phyloP scores from a whole-genome alignment of 2,113 vertebrate genomes.

The Trogon melanurus region DNA sequence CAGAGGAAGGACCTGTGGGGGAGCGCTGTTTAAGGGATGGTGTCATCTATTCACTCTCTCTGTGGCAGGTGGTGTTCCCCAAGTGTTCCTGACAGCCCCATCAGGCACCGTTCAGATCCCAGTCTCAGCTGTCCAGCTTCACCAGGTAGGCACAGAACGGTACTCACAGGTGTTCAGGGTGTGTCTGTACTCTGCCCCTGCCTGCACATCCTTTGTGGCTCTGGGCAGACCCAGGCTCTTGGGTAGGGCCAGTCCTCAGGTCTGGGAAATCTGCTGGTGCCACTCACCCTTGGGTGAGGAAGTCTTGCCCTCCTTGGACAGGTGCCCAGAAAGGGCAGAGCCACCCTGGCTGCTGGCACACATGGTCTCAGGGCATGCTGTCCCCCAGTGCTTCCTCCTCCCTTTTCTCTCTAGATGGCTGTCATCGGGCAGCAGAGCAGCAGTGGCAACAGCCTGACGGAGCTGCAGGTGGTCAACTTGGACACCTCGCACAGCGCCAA shows the following conservation, averaged over 20 bases:
- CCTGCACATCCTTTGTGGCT: background rate
- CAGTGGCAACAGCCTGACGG: constrained; percentile 95
- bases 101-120: constrained; percentile 97
- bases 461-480: constrained; percentile 96
- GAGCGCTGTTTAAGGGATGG: background rate
- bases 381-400: background rate
- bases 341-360: background rate
- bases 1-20: background rate
- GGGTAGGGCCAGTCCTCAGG: background rate
- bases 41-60: constrained; percentile 1
- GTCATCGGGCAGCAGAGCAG: constrained; percentile 96
- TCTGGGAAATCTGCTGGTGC: background rate
- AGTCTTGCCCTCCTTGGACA: background rate
- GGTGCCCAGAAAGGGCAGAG: background rate
- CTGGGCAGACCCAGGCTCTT: background rate
- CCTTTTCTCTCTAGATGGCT: constrained; percentile 85
- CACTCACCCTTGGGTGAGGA: background rate
- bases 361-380: rapidly evolving
- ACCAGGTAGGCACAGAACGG: constrained; percentile 85
- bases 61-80: constrained; percentile 86
- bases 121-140: constrained; percentile 95
- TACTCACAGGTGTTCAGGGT: background rate
- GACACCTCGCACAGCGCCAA: constrained; percentile 89
- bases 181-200: background rate
- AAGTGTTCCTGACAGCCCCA: constrained; percentile 95